These are phyloP conservation scores for Drosophila mayri DNA, from an alignment of 1,140 invertebrate species.

Conservation along the genomic window DNA sequence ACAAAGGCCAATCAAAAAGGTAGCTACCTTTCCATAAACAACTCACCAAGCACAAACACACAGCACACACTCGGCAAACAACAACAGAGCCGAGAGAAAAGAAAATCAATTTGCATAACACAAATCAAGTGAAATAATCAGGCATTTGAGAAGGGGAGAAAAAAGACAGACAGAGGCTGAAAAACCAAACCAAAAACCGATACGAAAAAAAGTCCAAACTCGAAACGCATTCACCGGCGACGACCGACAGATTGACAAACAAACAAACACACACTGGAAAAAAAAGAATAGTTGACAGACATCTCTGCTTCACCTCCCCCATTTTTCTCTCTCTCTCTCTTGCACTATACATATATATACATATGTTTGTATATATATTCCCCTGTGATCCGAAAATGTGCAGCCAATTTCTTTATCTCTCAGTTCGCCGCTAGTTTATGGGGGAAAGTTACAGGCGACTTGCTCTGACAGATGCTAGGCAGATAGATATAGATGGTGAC, in stretches of 20 bases:
- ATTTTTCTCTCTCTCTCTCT: not conserved
- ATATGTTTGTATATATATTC: conserved; percentile 3
- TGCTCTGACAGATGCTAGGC: conserved; percentile 75
- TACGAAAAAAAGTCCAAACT: conserved; percentile 24
- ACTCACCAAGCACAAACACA: conserved; percentile 33
- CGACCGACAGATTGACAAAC: conserved; percentile 60
- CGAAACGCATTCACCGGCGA: conserved; percentile 41
- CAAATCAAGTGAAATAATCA: conserved; percentile 77
- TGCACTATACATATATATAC: not conserved
- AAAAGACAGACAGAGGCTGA: conserved; percentile 12
- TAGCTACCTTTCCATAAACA: conserved; percentile 63
- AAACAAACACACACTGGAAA: conserved; percentile 37
- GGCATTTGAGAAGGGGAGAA: conserved; percentile 21
- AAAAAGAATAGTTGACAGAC: conserved; percentile 72
- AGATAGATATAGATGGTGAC: conserved; percentile 51
- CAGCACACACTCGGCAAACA: conserved; percentile 24
- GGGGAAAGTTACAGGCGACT: conserved; percentile 77
- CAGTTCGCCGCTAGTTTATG: conserved; percentile 65
- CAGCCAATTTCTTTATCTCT: conserved; percentile 63
- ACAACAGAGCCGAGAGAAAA: conserved; percentile 39
- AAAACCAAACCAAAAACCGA: conserved; percentile 22
- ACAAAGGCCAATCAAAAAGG: conserved; percentile 60
- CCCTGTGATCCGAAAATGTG: conserved; percentile 50
- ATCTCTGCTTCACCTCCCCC: conserved; percentile 21
- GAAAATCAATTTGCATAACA: conserved; percentile 80